phyloP scores from a whole-genome alignment of 2,797 vertebrate species.

The Phataginus tricuspis region DNA sequence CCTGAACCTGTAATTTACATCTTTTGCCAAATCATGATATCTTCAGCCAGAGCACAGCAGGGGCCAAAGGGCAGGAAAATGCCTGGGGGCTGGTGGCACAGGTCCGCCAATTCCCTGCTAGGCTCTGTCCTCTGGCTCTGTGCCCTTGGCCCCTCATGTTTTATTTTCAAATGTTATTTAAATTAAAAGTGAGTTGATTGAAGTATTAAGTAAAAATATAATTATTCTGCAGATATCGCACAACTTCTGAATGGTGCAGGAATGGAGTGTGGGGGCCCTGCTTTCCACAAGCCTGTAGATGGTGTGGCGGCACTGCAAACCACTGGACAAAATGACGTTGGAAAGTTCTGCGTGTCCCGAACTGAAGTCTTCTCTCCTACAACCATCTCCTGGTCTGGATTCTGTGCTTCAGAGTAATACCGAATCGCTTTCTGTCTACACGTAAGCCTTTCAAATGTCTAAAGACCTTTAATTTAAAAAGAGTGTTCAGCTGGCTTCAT shows the following conservation, averaged over 20 bases:
- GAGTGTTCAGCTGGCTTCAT: too few relatives aligned
- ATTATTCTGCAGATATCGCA: background rate
- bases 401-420: background rate
- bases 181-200: background rate
- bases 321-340: background rate
- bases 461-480: background rate
- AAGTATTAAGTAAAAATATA: background rate
- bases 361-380: background rate
- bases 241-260: too few relatives aligned
- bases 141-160: too few relatives aligned
- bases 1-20: background rate
- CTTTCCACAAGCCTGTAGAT: background rate
- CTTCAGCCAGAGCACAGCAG: background rate
- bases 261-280: background rate
- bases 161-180: background rate
- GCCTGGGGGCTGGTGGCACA: too few relatives aligned
- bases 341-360: accelerated
- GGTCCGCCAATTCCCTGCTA: too few relatives aligned
- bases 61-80: too few relatives aligned
- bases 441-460: background rate
- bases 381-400: background rate
- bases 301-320: background rate
- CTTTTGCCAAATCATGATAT: background rate
- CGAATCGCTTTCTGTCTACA: background rate
- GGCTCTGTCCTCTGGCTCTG: background rate